Percentiles rank a stretch among this genome's conserved stretches.
Evolutionary conservation across 2,113 vertebrate genomes (phyloP).

Genomic region (Callocephalon fimbriatum): DNA sequence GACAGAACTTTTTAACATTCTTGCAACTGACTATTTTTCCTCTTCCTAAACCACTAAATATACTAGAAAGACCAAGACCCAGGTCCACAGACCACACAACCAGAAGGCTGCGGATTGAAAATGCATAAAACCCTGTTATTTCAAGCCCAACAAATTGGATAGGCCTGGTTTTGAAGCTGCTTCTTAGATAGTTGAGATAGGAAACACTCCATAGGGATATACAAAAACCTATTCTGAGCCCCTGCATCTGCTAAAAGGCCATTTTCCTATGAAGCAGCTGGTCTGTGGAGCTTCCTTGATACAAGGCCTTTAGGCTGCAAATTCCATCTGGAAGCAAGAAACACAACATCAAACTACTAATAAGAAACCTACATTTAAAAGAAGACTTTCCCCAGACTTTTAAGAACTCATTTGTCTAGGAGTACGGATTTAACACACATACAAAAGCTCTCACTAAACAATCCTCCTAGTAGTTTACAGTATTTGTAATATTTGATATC

Average conservation of each 20-base stretch:
- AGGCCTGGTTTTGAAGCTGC: constrained; percentile 8
- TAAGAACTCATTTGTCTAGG: neutral
- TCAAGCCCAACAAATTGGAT: neutral
- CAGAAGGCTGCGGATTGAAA: neutral
- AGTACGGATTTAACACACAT: neutral
- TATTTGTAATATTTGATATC: constrained; percentile 10
- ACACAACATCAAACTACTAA: neutral
- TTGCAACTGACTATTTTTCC: neutral
- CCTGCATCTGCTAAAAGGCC: constrained; percentile 10
- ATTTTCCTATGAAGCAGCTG: constrained; percentile 22
- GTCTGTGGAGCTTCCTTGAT: constrained; percentile 11
- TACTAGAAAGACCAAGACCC: neutral
- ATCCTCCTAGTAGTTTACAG: neutral
- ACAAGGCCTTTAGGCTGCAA: constrained; percentile 13
- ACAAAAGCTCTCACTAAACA: neutral
- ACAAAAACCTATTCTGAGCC: constrained; percentile 33
- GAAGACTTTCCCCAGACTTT: neutral
- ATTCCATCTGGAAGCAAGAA: constrained; percentile 24
- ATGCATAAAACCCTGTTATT: neutral
- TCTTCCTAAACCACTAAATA: neutral
- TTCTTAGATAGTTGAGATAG: neutral
- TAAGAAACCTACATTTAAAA: neutral
- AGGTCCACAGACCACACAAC: neutral
- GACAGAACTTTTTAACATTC: neutral
- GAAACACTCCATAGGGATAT: neutral